phyloP scores from a whole-genome alignment of 2,113 vertebrate species.

The Gobius niger region DNA sequence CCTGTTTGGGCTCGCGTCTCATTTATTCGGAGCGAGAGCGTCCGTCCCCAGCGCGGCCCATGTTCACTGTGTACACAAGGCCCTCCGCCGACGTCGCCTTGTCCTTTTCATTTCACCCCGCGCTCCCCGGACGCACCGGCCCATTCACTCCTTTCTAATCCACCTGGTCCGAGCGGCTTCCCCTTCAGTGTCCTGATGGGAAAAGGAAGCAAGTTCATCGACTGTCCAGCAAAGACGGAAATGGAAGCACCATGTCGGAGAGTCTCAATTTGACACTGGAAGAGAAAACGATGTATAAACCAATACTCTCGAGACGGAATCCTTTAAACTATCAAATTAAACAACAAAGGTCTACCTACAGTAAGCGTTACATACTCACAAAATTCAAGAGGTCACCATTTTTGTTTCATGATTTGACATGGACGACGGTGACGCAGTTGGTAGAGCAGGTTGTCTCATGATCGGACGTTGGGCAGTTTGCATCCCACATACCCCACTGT shows the following conservation, averaged over 20 bases:
- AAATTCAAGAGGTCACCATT: no score
- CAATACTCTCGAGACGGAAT: no score
- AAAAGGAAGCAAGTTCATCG: slow-evolving; percentile 6
- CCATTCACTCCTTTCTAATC: slow-evolving; percentile 62
- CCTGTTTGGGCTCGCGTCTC: slow-evolving; percentile 41
- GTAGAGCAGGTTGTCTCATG: no score
- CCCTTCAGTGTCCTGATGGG: slow-evolving; percentile 45
- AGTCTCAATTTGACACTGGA: not conserved
- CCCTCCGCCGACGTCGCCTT: slow-evolving; percentile 30
- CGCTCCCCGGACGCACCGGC: slow-evolving; percentile 42
- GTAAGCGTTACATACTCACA: no score
- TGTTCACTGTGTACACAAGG: slow-evolving; percentile 45
- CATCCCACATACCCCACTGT: no score
- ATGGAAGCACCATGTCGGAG: no score
- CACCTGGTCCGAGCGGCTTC: slow-evolving; percentile 54
- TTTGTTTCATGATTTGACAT: no score
- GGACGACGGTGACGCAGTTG: no score
- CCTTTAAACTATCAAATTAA: no score
- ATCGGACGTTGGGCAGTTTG: no score
- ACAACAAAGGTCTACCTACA: no score
- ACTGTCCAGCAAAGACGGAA: no score
- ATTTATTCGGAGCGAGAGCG: slow-evolving; percentile 46
- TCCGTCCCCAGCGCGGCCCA: slow-evolving; percentile 33
- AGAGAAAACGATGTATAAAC: not conserved
- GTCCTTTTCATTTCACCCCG: slow-evolving; percentile 54